Evolutionary conservation across 2,888 invertebrate genomes (phyloP), one percentile per base, ranked within the genome.

Genomic region (Elmis aenea): DNA sequence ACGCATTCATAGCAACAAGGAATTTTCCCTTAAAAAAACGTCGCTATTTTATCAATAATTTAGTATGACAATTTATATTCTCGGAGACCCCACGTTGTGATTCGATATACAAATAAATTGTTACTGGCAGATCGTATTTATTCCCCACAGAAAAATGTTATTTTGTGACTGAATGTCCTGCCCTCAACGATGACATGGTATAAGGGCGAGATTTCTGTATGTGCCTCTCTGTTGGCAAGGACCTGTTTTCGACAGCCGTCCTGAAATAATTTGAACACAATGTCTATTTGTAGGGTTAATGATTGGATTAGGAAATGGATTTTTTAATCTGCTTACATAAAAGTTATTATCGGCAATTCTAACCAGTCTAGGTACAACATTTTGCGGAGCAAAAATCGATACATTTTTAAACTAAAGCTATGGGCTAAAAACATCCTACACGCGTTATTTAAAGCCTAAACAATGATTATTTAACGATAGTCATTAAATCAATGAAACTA

Each of bases 61-160:
- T 46, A 46, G 44, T 48, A 51, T 50, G 52, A 54, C 57, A 56
- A 55, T 58, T 55, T 58, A 52, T 54, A 47, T 56, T 50, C 40
- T 38, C 21, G 46, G 41, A 48, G 55, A 46, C 57, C 51, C 45
- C 60, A 58, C 48, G 54, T 59, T 51, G 59, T 33, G 55, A 53
- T 59, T 52, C 59, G 54, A 57, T 56, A 56, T 54, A 55, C 52
- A 35, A 48, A 52, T 47, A 60, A 62, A 62, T 62, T 63, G 63
- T 56, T 58, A 52, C 51, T 61, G 63, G 59, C 63, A 62, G 62
- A 58, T 61, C 63, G 61, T 61, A 50, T 45, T 55, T 57, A 52
- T 55, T 48, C 50, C 48, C 35, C 41, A 49, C 48, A 52, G 45
- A n/a, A 56, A 58, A 59, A 57, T 53, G 51, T 52, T 52, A 46